Base-by-base conservation (phyloP, 2,797 vertebrate species). In the Uromys caudimaculatus region DNA sequence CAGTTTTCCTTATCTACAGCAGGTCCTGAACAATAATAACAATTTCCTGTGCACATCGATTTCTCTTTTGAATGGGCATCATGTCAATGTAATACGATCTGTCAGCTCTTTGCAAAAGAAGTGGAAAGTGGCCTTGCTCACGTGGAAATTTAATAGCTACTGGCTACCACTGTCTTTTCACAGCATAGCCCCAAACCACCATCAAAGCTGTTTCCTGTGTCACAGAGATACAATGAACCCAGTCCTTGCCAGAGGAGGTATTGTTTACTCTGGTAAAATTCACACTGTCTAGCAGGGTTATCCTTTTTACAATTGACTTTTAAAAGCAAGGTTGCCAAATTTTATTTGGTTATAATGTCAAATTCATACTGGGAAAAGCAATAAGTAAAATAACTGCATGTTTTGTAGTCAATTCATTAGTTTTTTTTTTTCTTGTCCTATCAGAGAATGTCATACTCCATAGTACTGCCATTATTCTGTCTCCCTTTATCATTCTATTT, bases 81-180 rank as follows among this genome's bases (percentile, higher is more conserved):
- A 38, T 93, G 88, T 97, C 7, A 13, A 76, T 93, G 50, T 95
- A 94, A 97, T 96, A 90, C 93, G 94, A 94, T 90, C 88, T 97
- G 94, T 95, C 96, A 95, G 90, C 88, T 97, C 56, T 96, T 96
- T 91, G 67, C 64, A 73, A 91, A 95, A 93, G 85, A 89, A 94
- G 27, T 90, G 52, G 92, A 88, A 91, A 94, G 69, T 89, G 62
- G 62, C 38, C 90, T 95, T 90, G 92, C 81, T 95, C 90, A 50
- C 76, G 77, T 97, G 92, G 93, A 96, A 97, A 97, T 95, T 21
- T 83, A 93, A 92, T 75, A 93, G 92, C 0, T 0, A 52, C 82
- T 83, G 24, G 29, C 79, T 95, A 94, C 95, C 95, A 89, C 62
- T 97, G 69, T 71, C 29, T 96, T 44, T 89, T 62, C 75, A 27